phyloP scores from a whole-genome alignment of 2,797 vertebrate genomes.

The Artibeus jamaicensis region DNA sequence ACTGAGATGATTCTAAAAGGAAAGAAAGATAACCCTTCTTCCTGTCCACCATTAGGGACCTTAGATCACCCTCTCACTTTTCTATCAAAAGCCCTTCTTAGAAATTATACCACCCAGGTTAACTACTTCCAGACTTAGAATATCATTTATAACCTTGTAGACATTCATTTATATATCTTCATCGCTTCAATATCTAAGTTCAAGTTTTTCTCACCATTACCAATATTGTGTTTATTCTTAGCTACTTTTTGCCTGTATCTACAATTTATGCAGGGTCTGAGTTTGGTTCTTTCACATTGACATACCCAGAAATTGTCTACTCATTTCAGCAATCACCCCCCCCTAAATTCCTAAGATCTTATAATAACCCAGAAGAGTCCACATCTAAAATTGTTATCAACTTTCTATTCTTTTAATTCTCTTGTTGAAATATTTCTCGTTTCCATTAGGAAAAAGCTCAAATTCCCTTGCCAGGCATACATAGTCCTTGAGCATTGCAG shows the following conservation, averaged over 20 bases:
- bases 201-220: not conserved
- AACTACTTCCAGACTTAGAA: not conserved
- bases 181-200: not conserved
- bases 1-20: not conserved
- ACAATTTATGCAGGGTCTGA: not conserved
- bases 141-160: not conserved
- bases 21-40: not conserved
- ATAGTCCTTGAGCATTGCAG: not conserved
- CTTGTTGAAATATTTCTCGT: not conserved
- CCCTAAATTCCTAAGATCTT: not conserved
- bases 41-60: not conserved
- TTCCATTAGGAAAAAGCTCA: not conserved
- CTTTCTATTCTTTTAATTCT: not conserved
- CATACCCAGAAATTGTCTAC: not conserved
- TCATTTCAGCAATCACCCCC: not conserved
- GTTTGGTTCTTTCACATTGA: not conserved
- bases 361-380: not conserved
- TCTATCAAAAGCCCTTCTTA: not conserved
- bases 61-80: not conserved
- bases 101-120: not conserved
- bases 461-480: not conserved
- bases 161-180: not conserved
- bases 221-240: not conserved
- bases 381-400: slow-evolving; percentile 11
- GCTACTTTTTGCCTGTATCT: not conserved